phyloP scores from a whole-genome alignment of 35 echinoderm and acorn worm genomes.

The Strongylocentrotus purpuratus region DNA sequence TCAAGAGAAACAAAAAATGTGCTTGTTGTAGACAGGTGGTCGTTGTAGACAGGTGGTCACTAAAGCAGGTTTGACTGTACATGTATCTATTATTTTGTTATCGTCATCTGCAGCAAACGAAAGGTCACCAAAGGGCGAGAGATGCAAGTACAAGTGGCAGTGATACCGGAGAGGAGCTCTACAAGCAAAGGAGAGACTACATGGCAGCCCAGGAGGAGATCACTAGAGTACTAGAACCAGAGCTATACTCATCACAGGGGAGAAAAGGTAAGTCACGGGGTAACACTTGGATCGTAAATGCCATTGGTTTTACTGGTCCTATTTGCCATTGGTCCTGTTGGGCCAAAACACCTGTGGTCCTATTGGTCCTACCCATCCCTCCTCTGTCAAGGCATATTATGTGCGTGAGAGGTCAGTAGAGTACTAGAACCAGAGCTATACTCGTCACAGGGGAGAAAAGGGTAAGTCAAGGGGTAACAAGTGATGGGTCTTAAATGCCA shows the following conservation, averaged over 20 bases:
- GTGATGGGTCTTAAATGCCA: too few species aligned
- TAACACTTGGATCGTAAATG: background rate
- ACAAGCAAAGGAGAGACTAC: slow-evolving; percentile 41
- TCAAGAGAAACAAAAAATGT: too few species aligned
- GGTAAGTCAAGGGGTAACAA: background rate
- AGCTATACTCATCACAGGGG: slow-evolving; percentile 38
- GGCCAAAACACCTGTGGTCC: too few species aligned
- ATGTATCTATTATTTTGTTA: background rate
- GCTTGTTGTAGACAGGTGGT: too few species aligned
- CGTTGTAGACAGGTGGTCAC: too few species aligned
- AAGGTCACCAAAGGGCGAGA: background rate
- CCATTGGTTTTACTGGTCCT: too few species aligned
- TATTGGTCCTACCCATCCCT: too few species aligned
- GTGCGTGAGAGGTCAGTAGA: background rate
- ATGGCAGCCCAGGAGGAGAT: slow-evolving; percentile 45
- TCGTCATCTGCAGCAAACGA: background rate
- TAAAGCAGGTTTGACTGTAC: too few species aligned
- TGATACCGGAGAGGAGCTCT: slow-evolving; percentile 27
- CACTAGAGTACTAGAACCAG: slow-evolving; percentile 37
- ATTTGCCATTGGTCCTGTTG: too few species aligned
- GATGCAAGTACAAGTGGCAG: slow-evolving; percentile 4
- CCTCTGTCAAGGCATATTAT: too few species aligned
- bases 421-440: slow-evolving; percentile 24
- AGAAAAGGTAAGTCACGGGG: background rate
- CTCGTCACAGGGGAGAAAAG: slow-evolving; percentile 7